Conservation (phyloP, 1,140 invertebrate species). For the Pachyrhynchus sulphureomaculatus region DNA sequence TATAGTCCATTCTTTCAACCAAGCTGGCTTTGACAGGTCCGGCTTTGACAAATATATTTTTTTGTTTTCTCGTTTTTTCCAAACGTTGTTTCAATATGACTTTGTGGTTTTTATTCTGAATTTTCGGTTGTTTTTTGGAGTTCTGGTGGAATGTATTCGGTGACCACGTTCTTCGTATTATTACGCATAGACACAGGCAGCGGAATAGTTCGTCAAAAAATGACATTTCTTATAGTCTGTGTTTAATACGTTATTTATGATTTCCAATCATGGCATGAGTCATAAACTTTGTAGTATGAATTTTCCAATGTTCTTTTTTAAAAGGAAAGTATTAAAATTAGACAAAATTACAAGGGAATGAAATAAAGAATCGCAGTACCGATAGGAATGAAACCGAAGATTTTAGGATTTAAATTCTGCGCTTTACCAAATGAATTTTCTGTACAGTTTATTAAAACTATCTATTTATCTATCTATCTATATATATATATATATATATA, state of each 20-base stretch:
- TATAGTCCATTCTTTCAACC: constrained; percentile 52
- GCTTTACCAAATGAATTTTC: too few species aligned
- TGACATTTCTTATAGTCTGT: constrained; percentile 20
- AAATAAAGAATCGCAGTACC: too few species aligned
- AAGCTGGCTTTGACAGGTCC: constrained; percentile 42
- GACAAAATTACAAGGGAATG: too few species aligned
- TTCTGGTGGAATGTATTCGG: constrained; percentile 25
- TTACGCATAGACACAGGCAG: constrained; percentile 40
- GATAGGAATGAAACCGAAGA: too few species aligned
- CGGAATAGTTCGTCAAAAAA: constrained; percentile 34
- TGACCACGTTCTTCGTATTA: constrained; percentile 36
- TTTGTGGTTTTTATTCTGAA: constrained; percentile 14
- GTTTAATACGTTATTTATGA: background rate
- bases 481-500: too few species aligned
- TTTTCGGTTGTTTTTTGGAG: background rate
- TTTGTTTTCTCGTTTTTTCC: constrained; percentile 17
- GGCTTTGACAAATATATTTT: constrained; percentile 4
- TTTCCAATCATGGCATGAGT: too few species aligned
- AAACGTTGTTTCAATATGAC: constrained; percentile 15
- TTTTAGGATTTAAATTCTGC: too few species aligned
- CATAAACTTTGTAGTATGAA: too few species aligned
- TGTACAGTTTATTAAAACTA: too few species aligned
- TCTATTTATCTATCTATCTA: too few species aligned
- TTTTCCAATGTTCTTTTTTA: too few species aligned
- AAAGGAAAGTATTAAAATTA: too few species aligned